Base-by-base conservation (phyloP, 2,113 vertebrate genomes). In the Pteruthius melanotis region DNA sequence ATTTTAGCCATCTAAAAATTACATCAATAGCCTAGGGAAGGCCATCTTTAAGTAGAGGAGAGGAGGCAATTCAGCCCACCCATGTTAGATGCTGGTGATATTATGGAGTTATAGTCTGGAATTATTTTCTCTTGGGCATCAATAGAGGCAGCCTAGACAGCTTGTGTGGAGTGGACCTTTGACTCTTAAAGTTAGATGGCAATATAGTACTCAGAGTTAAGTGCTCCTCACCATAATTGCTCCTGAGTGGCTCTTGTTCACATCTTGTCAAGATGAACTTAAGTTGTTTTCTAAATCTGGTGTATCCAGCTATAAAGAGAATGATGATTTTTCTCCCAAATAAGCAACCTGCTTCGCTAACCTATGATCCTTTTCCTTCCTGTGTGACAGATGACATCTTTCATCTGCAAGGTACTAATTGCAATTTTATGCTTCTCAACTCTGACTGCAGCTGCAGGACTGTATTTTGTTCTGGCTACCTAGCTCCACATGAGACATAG, bases 1-100 rank as follows among this genome's bases (percentile, higher is more conserved):
- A 90, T 86, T 94, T 96, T 89, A 92, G 68, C 47, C 44, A 78
- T 24, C 44, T 95, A 74, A 83, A 94, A 79, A 70, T 70, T 60
- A 54, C 20, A 13, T 27, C 47, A 33, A 9, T n/a, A 81, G 54
- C 50, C 47, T 57, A 37, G 84, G 9, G 42, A 86, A 88, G 60
- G 39, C 27, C 18, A 7, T 65, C n/a, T 88, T 72, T 72, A 59
- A 57, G 27, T 20, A 53, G 68, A 76, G 27, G 69, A 91, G 57
- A 64, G 28, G 59, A 85, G 15, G 28, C 30, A 86, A 70, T 65
- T 39, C 45, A 83, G 50, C 28, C 56, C 33, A 80, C 28, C 54
- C n/a, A 5, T 30, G 23, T 65, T 53, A 30, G 26, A 24, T 76
- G 59, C 37, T 83, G 75, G 24, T 42, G n/a, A 69, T 90, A 20